Base-by-base conservation (phyloP, 1,140 invertebrate genomes). In the Bombus soroeensis region DNA sequence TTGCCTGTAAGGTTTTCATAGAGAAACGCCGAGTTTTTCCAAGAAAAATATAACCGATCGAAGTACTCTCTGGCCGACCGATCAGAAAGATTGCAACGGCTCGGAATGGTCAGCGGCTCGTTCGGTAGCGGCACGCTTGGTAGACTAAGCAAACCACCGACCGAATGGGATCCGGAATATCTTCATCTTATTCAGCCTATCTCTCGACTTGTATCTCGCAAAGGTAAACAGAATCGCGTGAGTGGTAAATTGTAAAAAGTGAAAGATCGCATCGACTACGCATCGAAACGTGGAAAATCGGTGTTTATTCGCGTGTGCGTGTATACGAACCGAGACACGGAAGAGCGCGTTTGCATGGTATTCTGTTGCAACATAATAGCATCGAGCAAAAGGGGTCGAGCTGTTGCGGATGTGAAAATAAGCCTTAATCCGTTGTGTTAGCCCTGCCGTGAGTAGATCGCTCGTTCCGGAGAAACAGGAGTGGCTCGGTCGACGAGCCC, bases 341-440 rank as follows among this genome's bases (percentile, higher is more conserved):
- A 41, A 39, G 39, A 43, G 80, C 39, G 39, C 53, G 53, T 73
- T 82, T 47, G 34, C 71, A 41, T 64, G 22, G 41, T 9, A 66
- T 47, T 62, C 32, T 10, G 53, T 82, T 32, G 81, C 41, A 18
- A 47, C 39, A 76, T 76, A 76, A 82, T 76, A 76, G 59, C 66
- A 70, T 84, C 64, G n/a, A 37, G 47, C 28, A 70, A 84, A 71
- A 78, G 75, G 82, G 76, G 82, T 71, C 47, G 75, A 68, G 82
- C 76, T 79, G 28, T 43, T 25, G 15, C 28, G 66, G 59, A 68
- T 66, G 76, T 53, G 75, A 84, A 84, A 84, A 73, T 81, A 81
- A 85, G 78, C 68, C 78, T 81, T 85, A 85, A 85, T 72, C 76
- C 75, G 71, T 76, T 64, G 66, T 83, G 37, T 87, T 85, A 87